These are phyloP conservation scores for Bruchidius siliquastri DNA, from an alignment of 2,888 invertebrate species.

Conservation along the genomic window DNA sequence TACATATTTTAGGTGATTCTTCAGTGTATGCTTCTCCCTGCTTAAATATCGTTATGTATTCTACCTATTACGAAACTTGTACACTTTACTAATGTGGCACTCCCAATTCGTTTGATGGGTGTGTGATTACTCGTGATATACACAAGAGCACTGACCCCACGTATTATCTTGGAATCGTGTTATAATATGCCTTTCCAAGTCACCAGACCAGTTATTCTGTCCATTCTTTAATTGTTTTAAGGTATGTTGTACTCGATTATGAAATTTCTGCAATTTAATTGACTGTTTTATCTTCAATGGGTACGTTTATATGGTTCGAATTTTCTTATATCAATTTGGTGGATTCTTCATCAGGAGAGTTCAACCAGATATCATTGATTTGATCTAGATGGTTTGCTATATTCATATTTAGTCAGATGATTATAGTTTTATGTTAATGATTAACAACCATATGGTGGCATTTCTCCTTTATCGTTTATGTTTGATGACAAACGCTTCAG, in stretches of 20 bases:
- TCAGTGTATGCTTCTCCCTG: too few species aligned
- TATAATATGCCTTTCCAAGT: not conserved
- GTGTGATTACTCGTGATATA: not conserved
- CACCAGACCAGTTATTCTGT: not conserved
- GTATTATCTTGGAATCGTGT: not conserved
- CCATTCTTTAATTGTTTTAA: not conserved
- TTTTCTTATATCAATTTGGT: too few species aligned
- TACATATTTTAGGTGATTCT: too few species aligned
- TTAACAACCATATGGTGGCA: too few species aligned
- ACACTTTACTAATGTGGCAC: not conserved
- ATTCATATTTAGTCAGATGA: too few species aligned
- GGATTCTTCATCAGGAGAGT: too few species aligned
- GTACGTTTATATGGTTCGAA: not conserved
- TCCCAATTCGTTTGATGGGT: not conserved
- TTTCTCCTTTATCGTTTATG: too few species aligned
- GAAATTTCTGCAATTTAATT: not conserved
- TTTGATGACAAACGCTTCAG: too few species aligned
- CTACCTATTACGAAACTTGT: not conserved
- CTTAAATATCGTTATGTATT: too few species aligned
- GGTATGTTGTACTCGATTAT: not conserved
- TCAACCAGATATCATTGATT: too few species aligned
- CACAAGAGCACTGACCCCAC: not conserved
- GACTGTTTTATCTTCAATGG: not conserved
- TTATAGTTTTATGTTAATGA: too few species aligned
- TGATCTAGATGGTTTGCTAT: too few species aligned